Evolutionary conservation across 2,113 vertebrate species (phyloP), one percentile per base, ranked within the genome.

Genomic region (Sclerurus mexicanus): DNA sequence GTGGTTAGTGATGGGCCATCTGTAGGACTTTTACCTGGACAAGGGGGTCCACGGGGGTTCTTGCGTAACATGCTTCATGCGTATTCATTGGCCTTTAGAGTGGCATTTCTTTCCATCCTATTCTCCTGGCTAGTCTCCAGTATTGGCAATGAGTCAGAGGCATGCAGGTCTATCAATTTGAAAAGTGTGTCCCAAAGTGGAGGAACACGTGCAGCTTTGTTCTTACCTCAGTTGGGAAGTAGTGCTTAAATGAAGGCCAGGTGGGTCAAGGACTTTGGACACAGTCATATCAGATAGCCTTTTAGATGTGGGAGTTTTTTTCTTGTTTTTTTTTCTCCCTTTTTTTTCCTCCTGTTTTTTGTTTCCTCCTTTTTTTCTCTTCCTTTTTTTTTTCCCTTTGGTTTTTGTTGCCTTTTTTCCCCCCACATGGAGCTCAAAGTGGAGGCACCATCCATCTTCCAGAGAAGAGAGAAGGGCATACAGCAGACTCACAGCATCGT

Each of bases 31-130:
- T 15, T 90, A 81, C 80, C 77, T n/a, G 91, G 80, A 76, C 93
- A 60, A 75, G 84, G 49, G 76, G 80, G 91, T 95, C 95, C 81
- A 31, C n/a, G 22, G 95, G 93, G 89, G 93, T 96, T 94, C 96
- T 96, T 96, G 44, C 78, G 3, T 97, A 96, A 95, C 60, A 6
- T 3, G 13, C 47, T 82, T 93, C 50, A 14, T 91, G 92, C 67
- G 81, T 93, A 93, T 93, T 93, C 73, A 55, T 78, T 96, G 93
- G 81, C 95, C 92, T 95, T 96, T 95, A 89, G 73, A 90, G 68
- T 60, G 77, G 86, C 90, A 96, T 96, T 94, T 96, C 86, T 95
- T 94, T 58, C 85, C 42, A 90, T 84, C 71, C 85, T 44, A 16
- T 93, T 68, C 84, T 94, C 28, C 81, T 94, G 87, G 91, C 93